These are phyloP conservation scores for Triplophysa siluroides DNA, from an alignment of 2,113 vertebrate genomes.

Conservation along the genomic window DNA sequence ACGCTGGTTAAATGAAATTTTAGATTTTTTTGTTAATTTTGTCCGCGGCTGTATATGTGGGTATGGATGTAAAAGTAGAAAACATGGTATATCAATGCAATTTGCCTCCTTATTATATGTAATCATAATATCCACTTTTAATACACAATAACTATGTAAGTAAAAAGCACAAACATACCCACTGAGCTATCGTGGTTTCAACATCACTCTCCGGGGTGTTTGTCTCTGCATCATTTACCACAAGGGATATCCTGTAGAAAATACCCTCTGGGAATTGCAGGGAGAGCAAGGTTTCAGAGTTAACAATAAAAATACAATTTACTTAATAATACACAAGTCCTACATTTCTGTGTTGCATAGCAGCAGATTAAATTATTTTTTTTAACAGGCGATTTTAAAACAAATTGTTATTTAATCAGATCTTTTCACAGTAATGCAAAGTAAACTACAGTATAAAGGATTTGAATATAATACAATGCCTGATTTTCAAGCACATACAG, in stretches of 20 bases:
- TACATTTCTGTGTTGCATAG: constrained; percentile 59
- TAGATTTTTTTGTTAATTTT: too few relatives aligned
- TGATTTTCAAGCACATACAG: not conserved
- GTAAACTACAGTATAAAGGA: not conserved
- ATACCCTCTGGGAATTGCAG: constrained; percentile 78
- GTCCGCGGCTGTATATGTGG: too few relatives aligned
- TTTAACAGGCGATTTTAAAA: not conserved
- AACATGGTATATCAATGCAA: too few relatives aligned
- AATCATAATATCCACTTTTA: not conserved
- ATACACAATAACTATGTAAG: not conserved
- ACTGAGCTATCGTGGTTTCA: constrained; percentile 72
- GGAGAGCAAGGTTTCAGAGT: not conserved
- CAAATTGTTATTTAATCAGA: constrained; percentile 8
- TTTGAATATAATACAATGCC: not conserved
- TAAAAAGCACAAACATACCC: constrained; percentile 73
- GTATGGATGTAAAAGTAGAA: too few relatives aligned
- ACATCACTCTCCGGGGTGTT: constrained; percentile 62
- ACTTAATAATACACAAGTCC: not conserved
- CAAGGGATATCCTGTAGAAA: constrained; percentile 82
- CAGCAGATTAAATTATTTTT: constrained; percentile 55
- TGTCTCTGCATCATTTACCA: constrained; percentile 65
- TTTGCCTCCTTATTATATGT: too few relatives aligned
- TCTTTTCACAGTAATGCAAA: not conserved
- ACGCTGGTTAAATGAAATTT: too few relatives aligned
- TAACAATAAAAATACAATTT: not conserved